Evolutionary conservation across 2,888 invertebrate genomes (phyloP).

Genomic region (Andrena fulva): DNA sequence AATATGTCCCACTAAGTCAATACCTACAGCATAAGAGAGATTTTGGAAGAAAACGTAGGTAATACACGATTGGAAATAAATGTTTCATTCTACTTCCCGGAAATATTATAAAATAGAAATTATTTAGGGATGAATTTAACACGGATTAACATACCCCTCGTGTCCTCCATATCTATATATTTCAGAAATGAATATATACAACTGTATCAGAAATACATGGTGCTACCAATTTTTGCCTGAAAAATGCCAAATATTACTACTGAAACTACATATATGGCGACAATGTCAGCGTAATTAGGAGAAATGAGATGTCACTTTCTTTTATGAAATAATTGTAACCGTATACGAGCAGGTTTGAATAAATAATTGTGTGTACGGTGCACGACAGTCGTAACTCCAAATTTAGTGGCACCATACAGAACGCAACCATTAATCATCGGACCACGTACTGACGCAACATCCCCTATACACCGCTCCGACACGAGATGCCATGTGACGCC

Average conservation of each 20-base stretch:
- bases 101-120: too few relatives aligned
- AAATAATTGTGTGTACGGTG: slow-evolving; percentile 48
- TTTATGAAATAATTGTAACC: slow-evolving; percentile 2
- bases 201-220: neutral
- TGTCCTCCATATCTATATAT: too few relatives aligned
- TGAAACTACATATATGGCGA: neutral
- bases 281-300: neutral
- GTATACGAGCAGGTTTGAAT: slow-evolving; percentile 14
- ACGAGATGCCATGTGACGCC: slow-evolving; percentile 55
- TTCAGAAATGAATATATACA: too few relatives aligned
- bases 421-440: slow-evolving; percentile 60
- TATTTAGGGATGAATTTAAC: too few relatives aligned
- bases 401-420: slow-evolving; percentile 52
- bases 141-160: too few relatives aligned
- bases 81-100: too few relatives aligned
- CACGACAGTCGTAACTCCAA: slow-evolving; percentile 42
- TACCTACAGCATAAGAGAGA: too few relatives aligned
- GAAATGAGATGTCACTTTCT: neutral
- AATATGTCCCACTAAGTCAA: too few relatives aligned
- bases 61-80: too few relatives aligned
- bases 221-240: neutral
- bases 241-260: neutral
- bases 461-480: slow-evolving; percentile 49
- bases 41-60: too few relatives aligned
- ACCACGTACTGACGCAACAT: slow-evolving; percentile 45